Evolutionary conservation across 2,797 vertebrate genomes (phyloP), one percentile per base, ranked within the genome.

Genomic region (Chloroceryle inda): DNA sequence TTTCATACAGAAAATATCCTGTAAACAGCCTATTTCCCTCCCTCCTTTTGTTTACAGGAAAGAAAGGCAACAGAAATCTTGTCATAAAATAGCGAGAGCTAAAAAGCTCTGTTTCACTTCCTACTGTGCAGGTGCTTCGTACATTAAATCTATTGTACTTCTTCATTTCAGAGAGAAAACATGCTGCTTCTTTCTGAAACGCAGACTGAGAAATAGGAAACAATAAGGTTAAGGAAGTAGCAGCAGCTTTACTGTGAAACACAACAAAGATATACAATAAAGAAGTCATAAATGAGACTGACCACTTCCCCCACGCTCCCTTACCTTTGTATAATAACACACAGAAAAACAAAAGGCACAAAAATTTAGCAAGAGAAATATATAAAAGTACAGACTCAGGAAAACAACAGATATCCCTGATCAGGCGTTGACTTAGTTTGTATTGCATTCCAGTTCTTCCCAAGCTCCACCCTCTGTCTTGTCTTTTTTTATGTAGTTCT

Each of bases 1-100:
- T 98, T 97, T 92, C 73, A 97, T 97, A 93, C 87, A 97, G 95
- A 97, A 97, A 98, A 98, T 96, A 98, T 97, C 94, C 97, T 98
- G 96, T 94, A 97, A 98, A 96, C 89, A 87, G 93, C 62, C 42
- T 95, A 88, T 89, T 97, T 97, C 96, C 93, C 49, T 64, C 71
- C 96, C 88, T 85, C 73, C 92, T 96, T 97, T 96, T 97, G 95
- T 98, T 97, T 98, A 96, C 92, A 93, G 96, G 59, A 97, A 96
- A 97, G 96, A 98, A 98, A 95, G 89, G 94, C 95, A 97, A 91
- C 80, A 96, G 95, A 67, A 97, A 85, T 55, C 77, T 94, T 84
- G 63, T 86, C 64, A 55, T 91, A 80, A 50, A 95, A 93, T 82
- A 94, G 63, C 9, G 56, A 96, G 84, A 95, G 85, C 93, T 93